Evolutionary conservation across 1,140 invertebrate genomes (phyloP).

Genomic region (Vollenhovia emeryi): DNA sequence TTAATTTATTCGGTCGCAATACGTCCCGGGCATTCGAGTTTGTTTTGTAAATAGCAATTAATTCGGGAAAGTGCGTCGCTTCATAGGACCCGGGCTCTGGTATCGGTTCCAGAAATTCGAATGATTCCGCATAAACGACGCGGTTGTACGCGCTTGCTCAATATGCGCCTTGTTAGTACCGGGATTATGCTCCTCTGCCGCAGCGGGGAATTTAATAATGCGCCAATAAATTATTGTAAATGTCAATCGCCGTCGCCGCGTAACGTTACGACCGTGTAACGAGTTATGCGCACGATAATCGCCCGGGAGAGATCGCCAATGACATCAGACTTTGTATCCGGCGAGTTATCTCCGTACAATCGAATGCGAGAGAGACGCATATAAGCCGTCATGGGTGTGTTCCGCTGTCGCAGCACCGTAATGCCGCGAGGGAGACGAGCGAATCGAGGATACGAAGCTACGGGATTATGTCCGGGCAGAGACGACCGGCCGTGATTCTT

Average conservation of each 20-base stretch:
- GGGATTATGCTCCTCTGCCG: slow-evolving; percentile 51
- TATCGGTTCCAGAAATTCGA: slow-evolving; percentile 5
- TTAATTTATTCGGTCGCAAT: slow-evolving; percentile 39
- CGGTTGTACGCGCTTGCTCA: slow-evolving; percentile 21
- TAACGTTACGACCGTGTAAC: not conserved
- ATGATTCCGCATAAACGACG: slow-evolving; percentile 25
- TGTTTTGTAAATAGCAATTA: slow-evolving; percentile 53
- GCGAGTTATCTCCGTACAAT: slow-evolving; percentile 48
- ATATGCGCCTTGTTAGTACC: slow-evolving; percentile 45
- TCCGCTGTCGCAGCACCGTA: slow-evolving; percentile 47
- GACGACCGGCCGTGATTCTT: not conserved
- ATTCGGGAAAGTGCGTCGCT: slow-evolving; percentile 35
- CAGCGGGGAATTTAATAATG: slow-evolving; percentile 58
- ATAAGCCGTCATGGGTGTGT: slow-evolving; percentile 62
- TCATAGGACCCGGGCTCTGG: not conserved
- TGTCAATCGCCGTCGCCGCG: slow-evolving; percentile 64
- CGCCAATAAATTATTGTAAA: slow-evolving; percentile 68
- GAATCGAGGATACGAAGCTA: slow-evolving; percentile 23
- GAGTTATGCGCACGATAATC: slow-evolving; percentile 34
- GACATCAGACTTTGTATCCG: slow-evolving; percentile 62
- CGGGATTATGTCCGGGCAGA: not conserved
- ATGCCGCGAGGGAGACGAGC: slow-evolving; percentile 13
- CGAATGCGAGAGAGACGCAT: slow-evolving; percentile 53
- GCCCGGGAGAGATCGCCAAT: slow-evolving; percentile 61
- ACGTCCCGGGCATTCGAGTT: slow-evolving; percentile 22